Evolutionary conservation across 64 coral and sea anemone genomes (phyloP).

Genomic region (Stylophora pistillata): DNA sequence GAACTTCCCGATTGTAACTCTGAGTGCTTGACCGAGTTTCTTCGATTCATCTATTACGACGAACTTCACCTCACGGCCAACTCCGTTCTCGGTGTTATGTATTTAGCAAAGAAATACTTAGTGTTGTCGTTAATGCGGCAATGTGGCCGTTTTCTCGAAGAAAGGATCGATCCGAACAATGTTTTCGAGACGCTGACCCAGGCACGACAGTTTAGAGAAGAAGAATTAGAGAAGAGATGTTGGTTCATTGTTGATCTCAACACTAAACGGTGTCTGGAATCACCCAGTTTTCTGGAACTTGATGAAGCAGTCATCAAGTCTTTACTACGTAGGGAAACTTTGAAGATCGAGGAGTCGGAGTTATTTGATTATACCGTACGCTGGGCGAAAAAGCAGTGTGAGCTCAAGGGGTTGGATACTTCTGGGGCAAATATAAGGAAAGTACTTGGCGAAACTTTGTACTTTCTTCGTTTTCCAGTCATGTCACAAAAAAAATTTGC

Average conservation of each 20-base stretch:
- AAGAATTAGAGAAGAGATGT: conserved; percentile 58
- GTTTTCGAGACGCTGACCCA: conserved; percentile 75
- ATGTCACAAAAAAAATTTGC: conserved; percentile 75
- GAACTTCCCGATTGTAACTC: conserved; percentile 80
- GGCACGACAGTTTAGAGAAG: conserved; percentile 61
- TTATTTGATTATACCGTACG: conserved; percentile 48
- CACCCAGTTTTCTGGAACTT: conserved; percentile 62
- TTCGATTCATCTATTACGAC: conserved; percentile 81
- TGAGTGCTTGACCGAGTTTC: conserved; percentile 79
- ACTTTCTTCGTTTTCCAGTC: conserved; percentile 47
- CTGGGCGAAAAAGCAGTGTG: conserved; percentile 67
- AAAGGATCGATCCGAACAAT: conserved; percentile 74
- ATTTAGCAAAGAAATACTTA: conserved; percentile 71
- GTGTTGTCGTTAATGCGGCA: conserved; percentile 68
- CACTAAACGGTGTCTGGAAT: conserved; percentile 52
- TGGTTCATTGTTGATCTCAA: conserved; percentile 80
- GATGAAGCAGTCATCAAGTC: conserved; percentile 39
- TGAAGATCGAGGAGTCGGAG: conserved; percentile 57
- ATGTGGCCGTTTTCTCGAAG: conserved; percentile 68
- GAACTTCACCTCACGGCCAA: conserved; percentile 70
- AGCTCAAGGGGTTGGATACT: conserved; percentile 11
- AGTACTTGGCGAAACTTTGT: conserved; percentile 46
- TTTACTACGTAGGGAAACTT: conserved; percentile 57
- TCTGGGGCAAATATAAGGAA: conserved; percentile 50
- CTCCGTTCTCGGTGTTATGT: conserved; percentile 71